A percentile compares a stretch with the other conserved stretches of the same genome.
These are phyloP conservation scores for Pseudanteris insignis DNA, from an alignment of 2,888 invertebrate genomes.

Conservation along the genomic window DNA sequence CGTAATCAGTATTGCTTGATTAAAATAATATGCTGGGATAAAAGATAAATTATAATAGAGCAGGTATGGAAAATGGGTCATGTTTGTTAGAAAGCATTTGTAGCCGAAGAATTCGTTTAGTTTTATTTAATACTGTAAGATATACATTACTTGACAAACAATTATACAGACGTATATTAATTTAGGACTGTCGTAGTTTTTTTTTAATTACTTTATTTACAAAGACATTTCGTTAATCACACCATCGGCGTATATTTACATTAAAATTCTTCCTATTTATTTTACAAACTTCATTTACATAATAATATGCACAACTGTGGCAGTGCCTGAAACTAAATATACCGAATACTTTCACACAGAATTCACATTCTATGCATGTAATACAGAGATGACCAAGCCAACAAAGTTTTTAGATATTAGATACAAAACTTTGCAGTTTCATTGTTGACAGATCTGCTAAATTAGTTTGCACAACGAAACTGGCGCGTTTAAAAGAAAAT, in stretches of 20 bases:
- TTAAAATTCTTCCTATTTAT: slow-evolving; percentile 12
- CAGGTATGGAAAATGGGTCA: too few species aligned
- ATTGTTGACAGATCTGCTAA: too few species aligned
- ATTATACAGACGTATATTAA: slow-evolving; percentile 65
- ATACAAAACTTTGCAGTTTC: too few species aligned
- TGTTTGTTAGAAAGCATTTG: too few species aligned
- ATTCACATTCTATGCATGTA: slow-evolving; percentile 9
- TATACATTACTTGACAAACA: slow-evolving; percentile 65
- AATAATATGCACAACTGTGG: slow-evolving; percentile 21
- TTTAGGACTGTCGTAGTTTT: slow-evolving; percentile 48
- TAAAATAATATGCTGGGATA: too few species aligned
- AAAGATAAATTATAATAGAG: too few species aligned
- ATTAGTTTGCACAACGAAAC: too few species aligned
- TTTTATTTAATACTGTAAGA: slow-evolving; percentile 61
- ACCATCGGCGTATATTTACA: slow-evolving; percentile 31
- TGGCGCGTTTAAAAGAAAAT: too few species aligned
- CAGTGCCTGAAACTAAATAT: slow-evolving; percentile 22
- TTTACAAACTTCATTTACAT: slow-evolving; percentile 33
- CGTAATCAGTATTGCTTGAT: too few species aligned
- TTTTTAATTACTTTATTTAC: slow-evolving; percentile 51
- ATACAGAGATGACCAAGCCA: too few species aligned
- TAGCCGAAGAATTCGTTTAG: not conserved
- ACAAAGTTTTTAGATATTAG: too few species aligned
- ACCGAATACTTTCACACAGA: slow-evolving; percentile 33
- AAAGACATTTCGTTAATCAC: slow-evolving; percentile 48